Evolutionary conservation across 2,797 vertebrate species (phyloP), one percentile per base, ranked within the genome.

Genomic region (Typhlichthys subterraneus): DNA sequence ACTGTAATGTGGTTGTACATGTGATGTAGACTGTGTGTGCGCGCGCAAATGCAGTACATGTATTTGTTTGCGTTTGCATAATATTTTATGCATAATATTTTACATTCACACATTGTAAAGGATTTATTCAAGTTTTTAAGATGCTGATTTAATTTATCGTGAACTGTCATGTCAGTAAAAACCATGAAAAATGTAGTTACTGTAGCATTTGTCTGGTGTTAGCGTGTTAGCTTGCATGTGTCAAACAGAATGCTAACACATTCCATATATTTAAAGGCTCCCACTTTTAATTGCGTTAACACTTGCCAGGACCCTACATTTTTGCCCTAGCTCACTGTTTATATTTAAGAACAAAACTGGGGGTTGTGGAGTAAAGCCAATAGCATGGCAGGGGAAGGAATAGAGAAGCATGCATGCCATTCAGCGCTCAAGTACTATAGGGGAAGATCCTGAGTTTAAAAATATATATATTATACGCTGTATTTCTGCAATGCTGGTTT

Each of bases 61-160:
- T 50, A 33, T 53, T 53, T 54, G 53, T 33, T n/a, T 23, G 33
- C 12, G 42, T 11, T 23, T 29, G 23, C 3, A 33, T 29, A 56
- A 29, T 42, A 31, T 48, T 33, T 69, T 45, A 65, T 14, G 14
- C n/a, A 4, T 5, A 63, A n/a, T 56, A 1, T 52, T 61, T 29
- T 23, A 72, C 31, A 65, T 70, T 42, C 38, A 7, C 38, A 42
- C 38, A 29, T 63, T 81, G 53, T 65, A 52, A 67, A 49, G 61
- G 14, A 55, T 46, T 62, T 17, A 5, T 9, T 57, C 29, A 49
- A 61, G n/a, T 52, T 59, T 70, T 67, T 50, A 63, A 48, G n/a
- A 49, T 23, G 13, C 58, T 23, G 23, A 2, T 42, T 2, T 38
- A n/a, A 38, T 56, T 38, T 56, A 56, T 56, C 33, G 15, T 56